A percentile compares a stretch with the other conserved stretches of the same genome.
These are phyloP conservation scores for Caenorhabditis wallacei DNA, from an alignment of 2,888 invertebrate species.

Conservation along the genomic window DNA sequence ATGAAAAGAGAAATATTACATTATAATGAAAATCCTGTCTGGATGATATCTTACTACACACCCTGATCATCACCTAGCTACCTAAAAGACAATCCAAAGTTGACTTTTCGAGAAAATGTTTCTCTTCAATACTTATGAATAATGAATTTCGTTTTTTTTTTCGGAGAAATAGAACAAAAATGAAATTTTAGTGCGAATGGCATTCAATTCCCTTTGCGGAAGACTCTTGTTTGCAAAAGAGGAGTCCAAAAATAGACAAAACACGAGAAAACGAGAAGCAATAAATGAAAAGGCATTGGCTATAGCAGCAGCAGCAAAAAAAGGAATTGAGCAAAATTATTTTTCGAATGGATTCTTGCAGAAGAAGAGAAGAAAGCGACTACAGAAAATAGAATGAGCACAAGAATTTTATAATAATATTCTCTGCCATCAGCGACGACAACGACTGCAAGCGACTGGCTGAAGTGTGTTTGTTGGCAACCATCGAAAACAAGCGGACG, in stretches of 20 bases:
- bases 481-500: conserved; percentile 42
- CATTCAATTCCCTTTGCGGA: conserved; percentile 52
- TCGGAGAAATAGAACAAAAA: background rate
- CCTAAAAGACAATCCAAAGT: too few relatives aligned
- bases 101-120: too few relatives aligned
- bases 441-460: conserved; percentile 24
- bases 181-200: conserved; percentile 40
- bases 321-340: conserved; percentile 27
- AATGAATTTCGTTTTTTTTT: background rate
- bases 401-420: conserved; percentile 17
- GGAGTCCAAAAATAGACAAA: conserved; percentile 54
- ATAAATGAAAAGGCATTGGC: conserved; percentile 56
- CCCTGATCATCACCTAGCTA: too few relatives aligned
- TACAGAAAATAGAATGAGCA: conserved; percentile 15
- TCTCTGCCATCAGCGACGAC: background rate
- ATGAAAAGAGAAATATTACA: too few relatives aligned
- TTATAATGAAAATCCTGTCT: too few relatives aligned
- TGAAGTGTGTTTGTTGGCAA: conserved; percentile 43
- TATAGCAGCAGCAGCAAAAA: conserved; percentile 36
- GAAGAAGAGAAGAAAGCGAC: background rate
- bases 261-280: conserved; percentile 46
- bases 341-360: conserved; percentile 15
- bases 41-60: too few relatives aligned
- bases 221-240: conserved; percentile 52
- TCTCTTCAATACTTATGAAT: background rate